Evolutionary conservation across 1,140 invertebrate genomes (phyloP), one percentile per base, ranked within the genome.

Genomic region (Mamestra configurata): DNA sequence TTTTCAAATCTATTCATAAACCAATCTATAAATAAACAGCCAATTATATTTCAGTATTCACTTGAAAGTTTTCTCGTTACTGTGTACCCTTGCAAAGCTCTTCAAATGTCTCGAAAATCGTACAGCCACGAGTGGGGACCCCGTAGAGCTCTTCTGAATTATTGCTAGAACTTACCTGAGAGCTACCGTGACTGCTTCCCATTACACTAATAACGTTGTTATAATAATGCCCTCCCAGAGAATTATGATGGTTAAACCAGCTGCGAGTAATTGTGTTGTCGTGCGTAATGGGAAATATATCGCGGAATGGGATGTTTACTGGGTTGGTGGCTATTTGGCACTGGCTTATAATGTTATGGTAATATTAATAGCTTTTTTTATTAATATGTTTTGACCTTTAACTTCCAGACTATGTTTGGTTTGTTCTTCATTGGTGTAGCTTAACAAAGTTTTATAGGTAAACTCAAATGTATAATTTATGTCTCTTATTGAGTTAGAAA

Each of bases 201-300:
- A 71, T 71, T 51, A 71, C 15, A 15, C 11, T 46, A 46, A 68
- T 46, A 68, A 46, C 37, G 64, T 43, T 53, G 27, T 53, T 51
- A 71, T 53, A 31, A 70, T 70, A 49, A 49, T n/a, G 22, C 20
- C 15, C n/a, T 24, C 1, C 4, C 31, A 22, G 15, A 24, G 51
- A 71, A 71, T 71, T 51, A 71, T 53, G 37, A 53, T 35, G 46
- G 37, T 7, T 70, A 6, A 35, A 71, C 68, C 68, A 71, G n/a
- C 49, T 71, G 15, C 43, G 46, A 35, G 8, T 31, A 71, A 35
- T 71, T 51, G 49, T 35, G 37, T 37, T 66, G 31, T 66, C 37
- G 68, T 53, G 10, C 6, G 27, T 53, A 71, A 71, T 71, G 8
- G 68, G 24, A 49, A 46, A 70, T 70, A 18, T 70, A 27, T 71